These are phyloP conservation scores for Hyperoodon ampullatus DNA, from an alignment of 2,113 vertebrate genomes.

Conservation along the genomic window DNA sequence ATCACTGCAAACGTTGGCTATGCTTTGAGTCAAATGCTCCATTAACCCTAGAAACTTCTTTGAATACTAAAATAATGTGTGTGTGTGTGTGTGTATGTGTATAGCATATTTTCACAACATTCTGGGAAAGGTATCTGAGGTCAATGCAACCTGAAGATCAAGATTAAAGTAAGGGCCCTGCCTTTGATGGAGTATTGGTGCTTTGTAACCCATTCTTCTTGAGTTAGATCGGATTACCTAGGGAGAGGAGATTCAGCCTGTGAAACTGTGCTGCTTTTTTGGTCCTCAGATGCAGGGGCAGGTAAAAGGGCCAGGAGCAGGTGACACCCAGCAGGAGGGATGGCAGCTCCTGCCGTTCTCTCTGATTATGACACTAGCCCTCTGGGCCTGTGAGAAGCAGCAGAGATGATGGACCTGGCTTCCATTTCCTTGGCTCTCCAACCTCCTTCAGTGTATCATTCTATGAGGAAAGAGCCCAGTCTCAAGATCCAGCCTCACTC, in stretches of 20 bases:
- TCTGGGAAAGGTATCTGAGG: not conserved
- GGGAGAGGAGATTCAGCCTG: not conserved
- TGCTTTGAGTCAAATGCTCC: constrained; percentile 28
- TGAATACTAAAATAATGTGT: not conserved
- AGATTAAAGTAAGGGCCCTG: not conserved
- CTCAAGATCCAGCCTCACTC: not conserved
- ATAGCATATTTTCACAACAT: not conserved
- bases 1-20: not conserved
- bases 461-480: not conserved
- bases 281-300: not conserved
- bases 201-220: not conserved
- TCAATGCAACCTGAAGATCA: not conserved
- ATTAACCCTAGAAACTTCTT: not conserved
- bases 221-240: not conserved
- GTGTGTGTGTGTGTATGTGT: not conserved
- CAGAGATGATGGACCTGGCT: not conserved
- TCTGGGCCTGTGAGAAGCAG: not conserved
- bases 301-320: not conserved
- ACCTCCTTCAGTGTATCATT: not conserved
- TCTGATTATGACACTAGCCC: not conserved
- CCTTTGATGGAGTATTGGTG: not conserved
- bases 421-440: not conserved
- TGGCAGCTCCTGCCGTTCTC: not conserved
- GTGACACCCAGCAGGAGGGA: not conserved
- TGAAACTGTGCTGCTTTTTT: not conserved